Percentiles rank a stretch among this genome's conserved stretches.
Evolutionary conservation across 2,888 invertebrate genomes (phyloP).

Genomic region (Acrobasis repandana): DNA sequence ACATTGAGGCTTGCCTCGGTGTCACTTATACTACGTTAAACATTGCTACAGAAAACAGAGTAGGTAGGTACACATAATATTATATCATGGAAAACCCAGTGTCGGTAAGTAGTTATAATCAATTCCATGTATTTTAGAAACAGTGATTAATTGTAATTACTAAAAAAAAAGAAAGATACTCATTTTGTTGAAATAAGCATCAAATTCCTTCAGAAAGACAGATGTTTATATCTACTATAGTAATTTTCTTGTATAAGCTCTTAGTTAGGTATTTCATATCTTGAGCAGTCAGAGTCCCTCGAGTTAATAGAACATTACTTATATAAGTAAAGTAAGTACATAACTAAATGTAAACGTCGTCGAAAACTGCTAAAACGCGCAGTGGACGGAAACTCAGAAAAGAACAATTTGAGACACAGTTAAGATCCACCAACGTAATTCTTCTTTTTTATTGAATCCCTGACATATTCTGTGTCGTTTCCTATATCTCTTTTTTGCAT

Average conservation of each 20-base stretch:
- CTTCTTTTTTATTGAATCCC: background rate
- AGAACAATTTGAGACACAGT: no score
- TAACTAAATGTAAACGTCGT: background rate
- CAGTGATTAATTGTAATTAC: background rate
- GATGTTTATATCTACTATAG: background rate
- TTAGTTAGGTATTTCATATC: background rate
- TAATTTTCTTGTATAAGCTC: background rate
- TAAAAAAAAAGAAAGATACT: background rate
- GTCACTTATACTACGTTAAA: background rate
- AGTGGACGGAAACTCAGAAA: constrained; percentile 2
- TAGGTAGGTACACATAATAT: background rate
- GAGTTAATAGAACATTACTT: no score
- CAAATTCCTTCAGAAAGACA: background rate
- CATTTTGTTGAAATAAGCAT: background rate
- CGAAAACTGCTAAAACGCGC: background rate
- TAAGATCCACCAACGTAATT: no score
- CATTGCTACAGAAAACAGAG: constrained; percentile 4
- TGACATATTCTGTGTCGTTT: background rate
- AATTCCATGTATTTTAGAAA: background rate
- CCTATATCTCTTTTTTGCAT: background rate
- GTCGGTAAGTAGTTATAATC: background rate
- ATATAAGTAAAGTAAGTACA: background rate
- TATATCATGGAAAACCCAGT: background rate
- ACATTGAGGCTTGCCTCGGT: background rate
- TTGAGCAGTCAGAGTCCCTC: background rate